Percentiles rank a stretch among this genome's conserved stretches.
Conservation (phyloP, 1,140 invertebrate genomes). For the Zaprionus inermis region DNA sequence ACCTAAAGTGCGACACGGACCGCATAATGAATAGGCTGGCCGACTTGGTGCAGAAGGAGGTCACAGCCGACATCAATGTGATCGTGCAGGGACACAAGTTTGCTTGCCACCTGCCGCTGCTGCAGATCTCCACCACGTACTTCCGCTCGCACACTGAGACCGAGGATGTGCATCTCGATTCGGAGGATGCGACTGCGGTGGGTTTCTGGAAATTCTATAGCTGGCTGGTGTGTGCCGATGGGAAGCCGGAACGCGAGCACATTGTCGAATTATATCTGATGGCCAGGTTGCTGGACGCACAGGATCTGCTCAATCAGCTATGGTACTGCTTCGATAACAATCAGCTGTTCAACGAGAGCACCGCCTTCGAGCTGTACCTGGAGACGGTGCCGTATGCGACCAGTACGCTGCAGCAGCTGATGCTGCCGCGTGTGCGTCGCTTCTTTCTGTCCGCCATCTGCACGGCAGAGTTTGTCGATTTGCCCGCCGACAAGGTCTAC, state of each 20-base stretch:
- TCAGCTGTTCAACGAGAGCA: conserved; percentile 88
- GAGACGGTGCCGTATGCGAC: conserved; percentile 85
- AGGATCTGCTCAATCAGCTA: conserved; percentile 89
- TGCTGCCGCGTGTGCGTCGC: conserved; percentile 89
- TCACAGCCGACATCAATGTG: conserved; percentile 32
- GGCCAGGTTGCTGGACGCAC: conserved; percentile 88
- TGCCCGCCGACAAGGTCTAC: conserved; percentile 87
- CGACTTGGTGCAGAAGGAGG: neutral
- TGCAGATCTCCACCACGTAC: conserved; percentile 51
- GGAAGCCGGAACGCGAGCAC: conserved; percentile 87
- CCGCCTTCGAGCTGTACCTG: conserved; percentile 88
- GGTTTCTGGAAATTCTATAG: conserved; percentile 89
- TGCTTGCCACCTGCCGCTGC: conserved; percentile 55
- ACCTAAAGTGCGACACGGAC: neutral
- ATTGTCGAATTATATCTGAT: conserved; percentile 89
- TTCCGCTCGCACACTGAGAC: conserved; percentile 31
- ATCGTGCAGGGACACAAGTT: conserved; percentile 32
- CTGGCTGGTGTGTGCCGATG: conserved; percentile 90
- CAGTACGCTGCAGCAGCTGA: conserved; percentile 84
- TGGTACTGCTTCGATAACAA: conserved; percentile 89
- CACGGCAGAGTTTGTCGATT: conserved; percentile 88
- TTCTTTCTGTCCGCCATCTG: conserved; percentile 90
- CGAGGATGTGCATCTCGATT: conserved; percentile 15
- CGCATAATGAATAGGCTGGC: neutral
- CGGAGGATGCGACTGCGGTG: conserved; percentile 84